Evolutionary conservation across 2,888 invertebrate genomes (phyloP).

Genomic region (Andrena bicolor): DNA sequence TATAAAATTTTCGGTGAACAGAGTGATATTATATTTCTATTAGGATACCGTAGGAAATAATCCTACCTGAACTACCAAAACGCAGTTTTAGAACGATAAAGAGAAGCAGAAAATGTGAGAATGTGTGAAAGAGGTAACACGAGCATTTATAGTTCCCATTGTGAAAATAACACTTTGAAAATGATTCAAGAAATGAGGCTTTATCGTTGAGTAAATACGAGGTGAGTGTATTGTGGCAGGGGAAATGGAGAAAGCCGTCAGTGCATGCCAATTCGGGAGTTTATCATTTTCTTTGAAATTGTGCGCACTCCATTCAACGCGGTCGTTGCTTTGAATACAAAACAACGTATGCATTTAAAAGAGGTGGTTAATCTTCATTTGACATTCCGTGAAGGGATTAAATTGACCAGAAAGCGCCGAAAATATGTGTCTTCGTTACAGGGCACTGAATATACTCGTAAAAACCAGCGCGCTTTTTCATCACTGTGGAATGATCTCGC

Average conservation of each 20-base stretch:
- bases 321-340: slow-evolving; percentile 60
- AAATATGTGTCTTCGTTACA: slow-evolving; percentile 41
- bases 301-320: slow-evolving; percentile 51
- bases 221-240: slow-evolving; percentile 20
- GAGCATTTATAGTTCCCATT: slow-evolving; percentile 5
- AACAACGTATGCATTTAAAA: slow-evolving; percentile 74
- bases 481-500: slow-evolving; percentile 43
- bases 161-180: slow-evolving; percentile 41
- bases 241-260: not conserved
- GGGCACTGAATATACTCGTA: not conserved
- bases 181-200: slow-evolving; percentile 35
- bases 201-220: slow-evolving; percentile 18
- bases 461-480: slow-evolving; percentile 38
- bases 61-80: not conserved
- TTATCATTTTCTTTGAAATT: slow-evolving; percentile 63
- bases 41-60: not conserved
- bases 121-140: not conserved
- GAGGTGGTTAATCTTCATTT: slow-evolving; percentile 71
- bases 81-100: not conserved
- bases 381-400: slow-evolving; percentile 64
- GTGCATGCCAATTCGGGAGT: slow-evolving; percentile 35
- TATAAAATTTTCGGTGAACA: not conserved
- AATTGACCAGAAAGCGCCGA: slow-evolving; percentile 56
- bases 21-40: not conserved
- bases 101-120: not conserved